phyloP scores from a whole-genome alignment of 2,888 invertebrate species.

The Polydrusus tereticollis region DNA sequence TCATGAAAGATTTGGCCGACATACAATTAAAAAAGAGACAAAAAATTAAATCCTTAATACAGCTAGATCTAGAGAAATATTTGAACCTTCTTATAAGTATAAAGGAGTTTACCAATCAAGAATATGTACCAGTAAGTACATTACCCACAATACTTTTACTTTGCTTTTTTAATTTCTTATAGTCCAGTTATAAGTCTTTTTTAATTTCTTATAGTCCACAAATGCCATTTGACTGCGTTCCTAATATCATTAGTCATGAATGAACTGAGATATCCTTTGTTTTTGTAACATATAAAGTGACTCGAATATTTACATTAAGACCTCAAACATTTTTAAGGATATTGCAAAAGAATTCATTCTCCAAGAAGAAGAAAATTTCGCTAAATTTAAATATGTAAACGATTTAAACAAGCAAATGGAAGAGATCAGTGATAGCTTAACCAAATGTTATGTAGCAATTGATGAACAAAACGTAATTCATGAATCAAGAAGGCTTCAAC shows the following conservation, averaged over 20 bases:
- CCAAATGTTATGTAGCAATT: slow-evolving; percentile 74
- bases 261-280: too few species aligned
- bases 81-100: slow-evolving; percentile 54
- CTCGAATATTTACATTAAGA: too few species aligned
- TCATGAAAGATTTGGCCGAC: slow-evolving; percentile 80
- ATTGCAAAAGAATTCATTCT: slow-evolving; percentile 83
- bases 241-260: too few species aligned
- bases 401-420: slow-evolving; percentile 89
- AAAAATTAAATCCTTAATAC: slow-evolving; percentile 76
- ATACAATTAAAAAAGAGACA: slow-evolving; percentile 79
- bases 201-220: too few species aligned
- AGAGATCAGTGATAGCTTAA: slow-evolving; percentile 77
- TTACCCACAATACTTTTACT: too few species aligned
- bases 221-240: too few species aligned
- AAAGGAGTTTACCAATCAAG: slow-evolving; percentile 48
- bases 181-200: too few species aligned
- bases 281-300: too few species aligned
- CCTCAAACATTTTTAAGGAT: slow-evolving; percentile 65
- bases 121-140: slow-evolving; percentile 40
- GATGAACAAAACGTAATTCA: slow-evolving; percentile 74
- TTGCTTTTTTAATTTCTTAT: too few species aligned
- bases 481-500: slow-evolving; percentile 71
- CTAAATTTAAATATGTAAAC: slow-evolving; percentile 91
- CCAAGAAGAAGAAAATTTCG: slow-evolving; percentile 92
- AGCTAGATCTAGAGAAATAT: slow-evolving; percentile 67